phyloP scores from a whole-genome alignment of 2,888 invertebrate genomes.

The Rhagonycha fulva region DNA sequence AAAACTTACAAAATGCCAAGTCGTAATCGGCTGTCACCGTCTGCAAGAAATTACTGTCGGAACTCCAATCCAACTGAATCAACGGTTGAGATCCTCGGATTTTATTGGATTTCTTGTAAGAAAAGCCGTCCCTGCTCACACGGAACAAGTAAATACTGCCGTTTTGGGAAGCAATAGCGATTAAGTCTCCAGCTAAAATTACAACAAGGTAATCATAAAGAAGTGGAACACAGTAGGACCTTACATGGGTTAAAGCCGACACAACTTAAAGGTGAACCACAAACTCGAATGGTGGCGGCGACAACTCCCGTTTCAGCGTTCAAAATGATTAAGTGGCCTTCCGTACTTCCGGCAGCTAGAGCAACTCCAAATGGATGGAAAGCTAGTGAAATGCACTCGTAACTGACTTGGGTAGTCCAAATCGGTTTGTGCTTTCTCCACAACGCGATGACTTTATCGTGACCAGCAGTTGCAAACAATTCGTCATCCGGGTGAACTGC shows the following conservation, averaged over 20 bases:
- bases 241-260: slow-evolving; percentile 86
- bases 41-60: slow-evolving; percentile 85
- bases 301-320: slow-evolving; percentile 86
- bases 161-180: slow-evolving; percentile 90
- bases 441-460: slow-evolving; percentile 86
- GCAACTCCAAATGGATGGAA: slow-evolving; percentile 89
- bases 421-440: slow-evolving; percentile 89
- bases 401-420: slow-evolving; percentile 85
- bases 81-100: slow-evolving; percentile 84
- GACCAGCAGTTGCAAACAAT: slow-evolving; percentile 89
- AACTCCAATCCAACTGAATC: slow-evolving; percentile 89
- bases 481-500: slow-evolving; percentile 91
- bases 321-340: slow-evolving; percentile 84
- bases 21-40: slow-evolving; percentile 91
- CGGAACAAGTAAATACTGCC: slow-evolving; percentile 83
- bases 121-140: slow-evolving; percentile 86
- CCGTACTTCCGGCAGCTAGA: slow-evolving; percentile 85
- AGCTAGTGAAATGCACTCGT: slow-evolving; percentile 85
- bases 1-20: slow-evolving; percentile 78
- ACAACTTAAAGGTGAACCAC: slow-evolving; percentile 85
- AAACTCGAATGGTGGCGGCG: slow-evolving; percentile 83
- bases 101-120: slow-evolving; percentile 88
- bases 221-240: slow-evolving; percentile 32
- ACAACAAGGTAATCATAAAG: neutral
- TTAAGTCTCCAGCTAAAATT: slow-evolving; percentile 77